Percentiles rank a stretch among this genome's conserved stretches.
Conservation (phyloP, 35 echinoderm and acorn worm species). For the Hemicentrotus pulcherrimus region DNA sequence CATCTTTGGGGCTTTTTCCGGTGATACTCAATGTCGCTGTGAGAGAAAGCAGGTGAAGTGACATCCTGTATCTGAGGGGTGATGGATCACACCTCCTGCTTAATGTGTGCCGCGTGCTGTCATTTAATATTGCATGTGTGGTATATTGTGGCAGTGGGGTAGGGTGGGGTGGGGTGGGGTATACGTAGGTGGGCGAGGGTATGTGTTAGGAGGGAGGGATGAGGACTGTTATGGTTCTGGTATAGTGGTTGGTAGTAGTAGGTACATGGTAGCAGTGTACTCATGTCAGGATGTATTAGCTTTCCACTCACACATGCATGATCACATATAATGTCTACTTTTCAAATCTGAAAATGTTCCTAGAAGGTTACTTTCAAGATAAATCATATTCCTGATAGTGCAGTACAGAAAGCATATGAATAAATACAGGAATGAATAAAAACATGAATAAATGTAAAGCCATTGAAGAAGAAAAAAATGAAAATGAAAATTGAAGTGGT, state of each 20-base stretch:
- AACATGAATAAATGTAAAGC: too few relatives aligned
- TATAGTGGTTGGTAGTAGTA: too few relatives aligned
- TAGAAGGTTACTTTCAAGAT: not conserved
- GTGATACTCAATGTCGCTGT: not conserved
- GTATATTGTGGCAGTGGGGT: not conserved
- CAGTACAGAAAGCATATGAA: not conserved
- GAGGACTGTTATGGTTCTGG: too few relatives aligned
- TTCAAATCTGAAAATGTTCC: not conserved
- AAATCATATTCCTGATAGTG: not conserved
- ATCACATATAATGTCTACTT: not conserved
- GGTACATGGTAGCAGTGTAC: not conserved
- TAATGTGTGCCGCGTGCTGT: conserved; percentile 22
- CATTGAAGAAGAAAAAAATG: too few relatives aligned
- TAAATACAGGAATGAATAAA: not conserved
- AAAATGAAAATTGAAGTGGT: too few relatives aligned
- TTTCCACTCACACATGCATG: not conserved
- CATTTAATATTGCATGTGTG: conserved; percentile 14
- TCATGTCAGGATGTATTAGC: not conserved
- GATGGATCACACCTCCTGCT: conserved; percentile 38
- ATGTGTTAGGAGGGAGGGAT: not conserved
- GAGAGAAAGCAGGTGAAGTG: conserved; percentile 19
- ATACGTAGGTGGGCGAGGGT: not conserved
- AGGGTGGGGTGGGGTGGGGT: not conserved
- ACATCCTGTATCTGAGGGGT: conserved; percentile 4
- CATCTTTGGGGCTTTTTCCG: conserved; percentile 25